phyloP scores from a whole-genome alignment of 2,888 invertebrate species.

The Vesta saturnalis region DNA sequence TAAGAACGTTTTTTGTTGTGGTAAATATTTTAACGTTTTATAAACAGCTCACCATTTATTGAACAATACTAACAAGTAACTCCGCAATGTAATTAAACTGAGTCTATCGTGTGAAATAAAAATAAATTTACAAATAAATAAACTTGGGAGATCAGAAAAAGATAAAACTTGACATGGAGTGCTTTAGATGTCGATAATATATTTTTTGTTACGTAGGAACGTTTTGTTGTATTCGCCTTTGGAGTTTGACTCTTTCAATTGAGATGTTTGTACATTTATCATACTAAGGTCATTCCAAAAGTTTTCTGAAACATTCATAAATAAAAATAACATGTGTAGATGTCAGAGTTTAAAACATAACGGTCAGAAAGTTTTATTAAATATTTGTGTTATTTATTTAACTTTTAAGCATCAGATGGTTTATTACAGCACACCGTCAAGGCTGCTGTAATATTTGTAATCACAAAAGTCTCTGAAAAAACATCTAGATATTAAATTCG shows the following conservation, averaged over 20 bases:
- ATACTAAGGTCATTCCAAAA: not conserved
- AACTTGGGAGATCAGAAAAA: not conserved
- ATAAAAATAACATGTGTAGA: conserved; percentile 1
- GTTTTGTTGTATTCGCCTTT: not conserved
- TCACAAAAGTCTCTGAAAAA: not conserved
- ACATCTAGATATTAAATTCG: not conserved
- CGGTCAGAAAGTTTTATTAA: not conserved
- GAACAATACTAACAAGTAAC: not conserved
- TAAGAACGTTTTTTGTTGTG: too few relatives aligned
- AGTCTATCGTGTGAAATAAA: not conserved
- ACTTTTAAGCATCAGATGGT: too few relatives aligned
- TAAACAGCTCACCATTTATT: not conserved
- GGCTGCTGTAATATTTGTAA: not conserved
- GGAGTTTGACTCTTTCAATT: too few relatives aligned
- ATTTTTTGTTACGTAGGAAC: not conserved
- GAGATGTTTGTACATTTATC: not conserved
- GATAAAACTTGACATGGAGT: not conserved
- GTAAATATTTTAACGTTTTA: not conserved
- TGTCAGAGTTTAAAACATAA: not conserved
- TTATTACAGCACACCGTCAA: not conserved
- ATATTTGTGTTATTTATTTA: not conserved
- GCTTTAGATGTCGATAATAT: not conserved
- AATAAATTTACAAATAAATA: not conserved
- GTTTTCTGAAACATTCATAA: not conserved
- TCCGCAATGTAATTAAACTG: not conserved